These are phyloP conservation scores for Leptodirus hochenwartii DNA, from an alignment of 2,888 invertebrate species.

Conservation along the genomic window DNA sequence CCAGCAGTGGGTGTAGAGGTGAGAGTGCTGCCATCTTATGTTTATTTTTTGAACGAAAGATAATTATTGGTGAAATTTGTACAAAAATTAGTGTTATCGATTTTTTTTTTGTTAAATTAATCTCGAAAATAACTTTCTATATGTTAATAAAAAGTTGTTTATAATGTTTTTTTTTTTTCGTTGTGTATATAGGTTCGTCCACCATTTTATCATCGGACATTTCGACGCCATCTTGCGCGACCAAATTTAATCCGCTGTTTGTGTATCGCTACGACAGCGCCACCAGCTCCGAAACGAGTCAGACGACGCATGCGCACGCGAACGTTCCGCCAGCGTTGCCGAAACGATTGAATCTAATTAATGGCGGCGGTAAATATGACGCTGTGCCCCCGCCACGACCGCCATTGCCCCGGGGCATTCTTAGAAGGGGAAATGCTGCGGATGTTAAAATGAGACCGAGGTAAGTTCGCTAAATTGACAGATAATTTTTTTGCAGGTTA, in stretches of 20 bases:
- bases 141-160: no score
- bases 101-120: no score
- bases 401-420: slow-evolving; percentile 52
- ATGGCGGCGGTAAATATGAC: slow-evolving; percentile 24
- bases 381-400: slow-evolving; percentile 48
- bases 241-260: slow-evolving; percentile 51
- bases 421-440: slow-evolving; percentile 39
- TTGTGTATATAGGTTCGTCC: no score
- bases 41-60: no score
- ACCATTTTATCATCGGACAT: no score
- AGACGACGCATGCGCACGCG: not conserved
- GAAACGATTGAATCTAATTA: slow-evolving; percentile 43
- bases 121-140: no score
- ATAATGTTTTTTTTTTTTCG: no score
- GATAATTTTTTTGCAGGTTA: no score
- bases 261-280: slow-evolving; percentile 68
- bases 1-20: no score
- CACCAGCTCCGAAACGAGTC: slow-evolving; percentile 51
- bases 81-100: no score
- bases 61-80: no score
- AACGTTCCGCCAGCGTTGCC: slow-evolving; percentile 30
- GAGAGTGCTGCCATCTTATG: no score
- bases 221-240: slow-evolving; percentile 37
- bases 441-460: slow-evolving; percentile 30
- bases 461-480: slow-evolving; percentile 36